Evolutionary conservation across 2,113 vertebrate species (phyloP).

Genomic region (Peromyscus maniculatus): DNA sequence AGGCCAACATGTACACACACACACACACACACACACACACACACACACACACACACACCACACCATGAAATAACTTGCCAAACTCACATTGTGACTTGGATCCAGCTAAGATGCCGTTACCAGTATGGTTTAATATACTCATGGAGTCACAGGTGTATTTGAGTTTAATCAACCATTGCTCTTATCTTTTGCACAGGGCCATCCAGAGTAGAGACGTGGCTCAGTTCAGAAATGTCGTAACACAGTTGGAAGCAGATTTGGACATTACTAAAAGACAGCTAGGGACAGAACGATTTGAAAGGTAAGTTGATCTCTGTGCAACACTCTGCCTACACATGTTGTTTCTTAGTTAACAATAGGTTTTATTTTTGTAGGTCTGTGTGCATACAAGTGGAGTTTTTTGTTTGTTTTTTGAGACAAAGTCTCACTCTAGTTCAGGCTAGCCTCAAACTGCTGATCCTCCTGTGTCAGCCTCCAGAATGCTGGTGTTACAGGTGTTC

Average conservation of each 20-base stretch:
- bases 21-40: background rate
- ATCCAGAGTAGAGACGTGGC: constrained; percentile 86
- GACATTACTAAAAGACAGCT: constrained; percentile 90
- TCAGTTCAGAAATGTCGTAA: constrained; percentile 88
- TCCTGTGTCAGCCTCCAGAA: background rate
- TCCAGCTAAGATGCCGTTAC: constrained; percentile 30
- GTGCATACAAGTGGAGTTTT: background rate
- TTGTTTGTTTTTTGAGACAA: background rate
- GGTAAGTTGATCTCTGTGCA: constrained; percentile 81
- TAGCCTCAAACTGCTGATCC: background rate
- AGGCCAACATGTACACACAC: rapidly evolving
- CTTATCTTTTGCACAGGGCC: constrained; percentile 77
- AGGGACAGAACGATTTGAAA: constrained; percentile 89
- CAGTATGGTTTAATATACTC: constrained; percentile 55
- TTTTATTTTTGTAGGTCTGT: background rate
- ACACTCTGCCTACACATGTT: constrained; percentile 28
- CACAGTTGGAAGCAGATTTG: constrained; percentile 88
- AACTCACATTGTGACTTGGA: constrained; percentile 1
- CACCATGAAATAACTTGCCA: background rate
- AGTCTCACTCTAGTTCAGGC: background rate
- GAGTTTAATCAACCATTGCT: constrained; percentile 52
- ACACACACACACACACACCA: background rate
- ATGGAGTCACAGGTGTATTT: constrained; percentile 35
- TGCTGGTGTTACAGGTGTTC: background rate
- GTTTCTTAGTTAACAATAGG: constrained; percentile 41